Conservation (phyloP, 2,113 vertebrate genomes). For the Lathamus discolor region DNA sequence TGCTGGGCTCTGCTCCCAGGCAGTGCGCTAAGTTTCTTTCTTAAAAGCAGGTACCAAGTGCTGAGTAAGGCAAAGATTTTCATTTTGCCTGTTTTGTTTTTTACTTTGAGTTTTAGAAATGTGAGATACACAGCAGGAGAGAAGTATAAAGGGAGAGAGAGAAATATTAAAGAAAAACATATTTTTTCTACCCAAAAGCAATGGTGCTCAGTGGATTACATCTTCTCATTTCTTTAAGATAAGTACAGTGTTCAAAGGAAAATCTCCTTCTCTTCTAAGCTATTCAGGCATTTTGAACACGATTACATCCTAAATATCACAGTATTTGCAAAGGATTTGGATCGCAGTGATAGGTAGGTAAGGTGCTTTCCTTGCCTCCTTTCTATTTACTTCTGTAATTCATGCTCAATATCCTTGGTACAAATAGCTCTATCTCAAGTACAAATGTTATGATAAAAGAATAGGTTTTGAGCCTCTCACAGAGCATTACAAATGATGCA, state of each 20-base stretch:
- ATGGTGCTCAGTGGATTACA: slow-evolving; percentile 27
- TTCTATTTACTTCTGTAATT: slow-evolving; percentile 46
- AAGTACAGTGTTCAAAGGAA: slow-evolving; percentile 37
- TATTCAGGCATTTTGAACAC: slow-evolving; percentile 30
- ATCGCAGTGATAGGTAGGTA: neutral
- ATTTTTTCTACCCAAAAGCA: slow-evolving; percentile 39
- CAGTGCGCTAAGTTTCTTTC: neutral
- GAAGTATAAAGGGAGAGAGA: neutral
- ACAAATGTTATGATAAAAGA: slow-evolving; percentile 37
- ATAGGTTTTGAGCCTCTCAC: neutral
- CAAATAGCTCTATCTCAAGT: slow-evolving; percentile 42
- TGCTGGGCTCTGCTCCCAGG: neutral
- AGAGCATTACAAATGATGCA: neutral
- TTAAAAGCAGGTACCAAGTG: neutral
- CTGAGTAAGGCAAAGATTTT: neutral
- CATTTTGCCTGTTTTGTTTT: neutral
- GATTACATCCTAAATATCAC: slow-evolving; percentile 33
- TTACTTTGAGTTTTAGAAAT: neutral
- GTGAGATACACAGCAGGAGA: neutral
- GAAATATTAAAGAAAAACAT: neutral
- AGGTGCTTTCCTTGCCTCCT: slow-evolving; percentile 19
- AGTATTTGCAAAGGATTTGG: slow-evolving; percentile 37
- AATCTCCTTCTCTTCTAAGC: slow-evolving; percentile 9
- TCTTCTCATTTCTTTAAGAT: slow-evolving; percentile 32
- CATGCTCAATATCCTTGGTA: neutral